Evolutionary conservation across 35 echinoderm and acorn worm species (phyloP), one percentile per base, ranked within the genome.

Genomic region (Hemicentrotus pulcherrimus): DNA sequence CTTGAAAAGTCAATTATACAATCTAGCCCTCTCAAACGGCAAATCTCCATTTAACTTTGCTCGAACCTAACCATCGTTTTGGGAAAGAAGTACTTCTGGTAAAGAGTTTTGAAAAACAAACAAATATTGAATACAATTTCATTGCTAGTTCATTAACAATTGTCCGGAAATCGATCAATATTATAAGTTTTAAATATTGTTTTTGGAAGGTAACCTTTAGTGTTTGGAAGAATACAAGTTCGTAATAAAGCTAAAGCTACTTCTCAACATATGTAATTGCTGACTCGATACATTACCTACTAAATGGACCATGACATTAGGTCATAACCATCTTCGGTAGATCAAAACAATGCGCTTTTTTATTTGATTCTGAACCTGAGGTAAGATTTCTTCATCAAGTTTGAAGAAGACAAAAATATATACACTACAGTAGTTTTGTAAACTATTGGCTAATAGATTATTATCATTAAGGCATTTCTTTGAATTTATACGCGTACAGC

Each of bases 1-100:
- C 65, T 78, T 78, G 65, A 78, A 78, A 78, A 78, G 65, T 78
- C 22, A 78, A 78, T 78, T 59, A 14, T 78, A 78, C 65, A 78
- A n/a, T 78, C 65, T n/a, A 78, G 22, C 65, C 65, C 65, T 78
- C 65, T 28, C 65, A 78, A n/a, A 78, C 18, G 65, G 65, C 65
- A 78, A 28, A 78, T 78, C 24, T 22, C 65, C 19, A 28, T 22
- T 78, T 28, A 22, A 22, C 19, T 7, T 28, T n/a, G 19, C 24
- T 28, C 65, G 6, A 78, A n/a, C 24, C 65, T 6, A 78, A n/a
- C 65, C 65, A 78, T n/a, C 65, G 6, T n/a, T 78, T 15, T 14
- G 9, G 50, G 9, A 14, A 14, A 55, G 50, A 55, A 55, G 50
- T 11, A 12, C 11, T 55, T 55, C 50, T 55, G 50, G 9, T 55